Conservation (phyloP, 2,888 invertebrate species). For the Pandemis corylana region DNA sequence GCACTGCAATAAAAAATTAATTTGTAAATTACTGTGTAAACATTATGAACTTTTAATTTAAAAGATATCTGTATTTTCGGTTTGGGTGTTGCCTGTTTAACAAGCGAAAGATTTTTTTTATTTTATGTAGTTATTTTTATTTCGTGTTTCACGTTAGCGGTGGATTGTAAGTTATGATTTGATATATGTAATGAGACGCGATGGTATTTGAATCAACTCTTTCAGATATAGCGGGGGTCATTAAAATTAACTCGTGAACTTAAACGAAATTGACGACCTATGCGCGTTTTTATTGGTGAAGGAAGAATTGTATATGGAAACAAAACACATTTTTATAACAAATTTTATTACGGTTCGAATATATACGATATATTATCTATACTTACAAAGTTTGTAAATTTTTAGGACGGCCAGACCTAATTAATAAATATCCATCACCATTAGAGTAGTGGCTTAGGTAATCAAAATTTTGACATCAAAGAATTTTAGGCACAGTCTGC, state of each 20-base stretch:
- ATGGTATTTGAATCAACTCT: conserved; percentile 12
- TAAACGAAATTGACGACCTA: conserved; percentile 11
- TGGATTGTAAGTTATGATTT: conserved; percentile 36
- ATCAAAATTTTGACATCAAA: conserved; percentile 31
- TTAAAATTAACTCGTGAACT: not conserved
- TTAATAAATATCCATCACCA: conserved; percentile 34
- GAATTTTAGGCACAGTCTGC: conserved; percentile 31
- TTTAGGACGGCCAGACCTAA: conserved; percentile 20
- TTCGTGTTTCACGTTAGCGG: conserved; percentile 31
- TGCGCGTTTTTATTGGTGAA: conserved; percentile 25
- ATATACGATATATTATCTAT: conserved; percentile 37
- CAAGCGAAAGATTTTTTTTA: conserved; percentile 16
- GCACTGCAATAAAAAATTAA: not conserved
- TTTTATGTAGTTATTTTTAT: conserved; percentile 34
- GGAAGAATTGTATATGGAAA: conserved; percentile 18
- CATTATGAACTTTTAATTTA: conserved; percentile 2
- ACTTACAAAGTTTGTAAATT: conserved; percentile 37
- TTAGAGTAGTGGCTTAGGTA: conserved; percentile 21
- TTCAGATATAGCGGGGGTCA: not conserved
- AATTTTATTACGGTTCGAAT: conserved; percentile 40
- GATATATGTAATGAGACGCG: conserved; percentile 18
- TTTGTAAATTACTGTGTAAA: not conserved
- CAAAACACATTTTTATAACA: conserved; percentile 38
- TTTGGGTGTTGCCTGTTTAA: conserved; percentile 13
- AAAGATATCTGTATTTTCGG: conserved; percentile 8